phyloP scores from a whole-genome alignment of 2,888 invertebrate species.

The Philereme transversata region DNA sequence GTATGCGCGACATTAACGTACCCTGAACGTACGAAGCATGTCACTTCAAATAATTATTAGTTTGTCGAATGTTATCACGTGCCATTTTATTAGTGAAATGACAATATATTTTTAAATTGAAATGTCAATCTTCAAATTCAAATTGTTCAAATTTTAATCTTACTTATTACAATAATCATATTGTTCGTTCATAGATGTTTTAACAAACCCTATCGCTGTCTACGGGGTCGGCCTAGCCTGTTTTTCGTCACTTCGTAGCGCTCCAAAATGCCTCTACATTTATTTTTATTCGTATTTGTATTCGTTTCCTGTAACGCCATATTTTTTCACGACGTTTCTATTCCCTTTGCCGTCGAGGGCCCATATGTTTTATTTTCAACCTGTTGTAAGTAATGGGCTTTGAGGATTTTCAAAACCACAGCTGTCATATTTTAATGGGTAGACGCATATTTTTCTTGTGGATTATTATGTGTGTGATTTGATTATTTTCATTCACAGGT shows the following conservation, averaged over 20 bases:
- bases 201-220: slow-evolving; percentile 48
- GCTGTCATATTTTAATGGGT: slow-evolving; percentile 33
- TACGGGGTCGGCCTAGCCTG: slow-evolving; percentile 63
- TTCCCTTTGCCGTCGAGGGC: slow-evolving; percentile 46
- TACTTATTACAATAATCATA: no score
- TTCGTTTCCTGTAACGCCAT: slow-evolving; percentile 77
- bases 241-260: slow-evolving; percentile 73
- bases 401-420: slow-evolving; percentile 41
- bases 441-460: slow-evolving; percentile 8
- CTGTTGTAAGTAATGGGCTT: slow-evolving; percentile 37
- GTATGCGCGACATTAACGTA: no score
- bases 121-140: no score
- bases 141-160: no score
- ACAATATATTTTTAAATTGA: no score
- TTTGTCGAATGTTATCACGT: no score
- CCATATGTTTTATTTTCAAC: slow-evolving; percentile 44
- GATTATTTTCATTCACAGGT: neutral
- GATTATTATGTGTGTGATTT: neutral
- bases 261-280: slow-evolving; percentile 69
- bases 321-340: slow-evolving; percentile 73
- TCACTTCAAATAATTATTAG: no score
- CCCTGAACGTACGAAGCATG: no score
- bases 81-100: no score
- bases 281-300: slow-evolving; percentile 81
- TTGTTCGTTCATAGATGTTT: neutral